Base-by-base conservation (phyloP, 2,113 vertebrate genomes). In the Todiramphus chloris region DNA sequence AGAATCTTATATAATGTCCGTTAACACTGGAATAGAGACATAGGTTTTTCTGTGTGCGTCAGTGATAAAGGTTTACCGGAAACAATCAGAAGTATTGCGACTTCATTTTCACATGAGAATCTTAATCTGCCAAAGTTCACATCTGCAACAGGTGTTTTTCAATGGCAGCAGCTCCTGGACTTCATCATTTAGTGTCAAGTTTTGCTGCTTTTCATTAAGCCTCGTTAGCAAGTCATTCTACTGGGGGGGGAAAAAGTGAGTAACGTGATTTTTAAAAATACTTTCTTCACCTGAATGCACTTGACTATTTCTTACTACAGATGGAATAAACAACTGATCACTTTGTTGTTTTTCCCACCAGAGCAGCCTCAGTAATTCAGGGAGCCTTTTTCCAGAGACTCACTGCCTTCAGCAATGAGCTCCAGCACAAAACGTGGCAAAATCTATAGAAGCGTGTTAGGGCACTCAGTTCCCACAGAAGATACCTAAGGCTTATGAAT, bases 1-100 rank as follows among this genome's bases (percentile, higher is more conserved):
- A 19, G 16, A 76, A 33, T 66, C 39, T 75, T 46, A 4, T 14
- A 0, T 20, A 19, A 20, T 1, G 0, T 35, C 64, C 63, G 0
- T 19, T 68, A 13, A 35, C 18, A 6, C 24, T 48, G 35, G 69
- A 79, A 31, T 1, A 28, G 43, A 89, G 31, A 33, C 21, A 33
- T 9, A 35, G 33, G 6, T 19, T 94, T 91, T 55, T 41, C n/a
- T 69, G 11, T 58, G 18, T 35, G 16, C 9, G 9, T 50, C 69
- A 59, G 1, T 13, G 7, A 11, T 44, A 51, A 55, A 31, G 16
- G 15, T 76, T 79, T 83, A 58, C 18, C 23, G 51, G 53, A 46
- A 92, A 44, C 16, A 56, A 24, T 50, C 48, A 44, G 37, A 51
- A 72, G 7, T n/a, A 60, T 72, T 90, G 4, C 11, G 60, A 48